Evolutionary conservation across 2,113 vertebrate genomes (phyloP), one percentile per base, ranked within the genome.

Genomic region (Fukomys damarensis): DNA sequence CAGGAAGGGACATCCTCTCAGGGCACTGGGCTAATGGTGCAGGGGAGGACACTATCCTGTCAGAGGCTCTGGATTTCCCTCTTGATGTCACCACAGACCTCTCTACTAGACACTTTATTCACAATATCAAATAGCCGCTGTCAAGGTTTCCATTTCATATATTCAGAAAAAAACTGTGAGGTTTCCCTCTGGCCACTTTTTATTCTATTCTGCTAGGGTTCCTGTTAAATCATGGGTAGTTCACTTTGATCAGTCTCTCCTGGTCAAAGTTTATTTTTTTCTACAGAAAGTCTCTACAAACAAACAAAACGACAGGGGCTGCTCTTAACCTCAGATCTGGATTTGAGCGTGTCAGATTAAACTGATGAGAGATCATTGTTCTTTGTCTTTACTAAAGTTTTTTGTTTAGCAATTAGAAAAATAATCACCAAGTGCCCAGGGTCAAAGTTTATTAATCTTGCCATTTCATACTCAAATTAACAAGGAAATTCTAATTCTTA

Each of bases 371-470:
- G 12, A 5, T 43, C 41, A 46, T 59, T 90, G n/a, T 9, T 38
- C 54, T 94, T 91, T 91, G 56, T 95, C 82, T 88, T 96, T 89
- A 95, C 59, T 92, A 68, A 94, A 76, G 91, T 81, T 16, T 92
- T 95, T 58, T 86, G 4, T 91, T 96, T 94, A 87, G 35, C 43
- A 93, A 80, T 89, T 94, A 72, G 56, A 94, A 95, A 97, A 96
- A 92, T 90, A 96, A 85, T 79, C 74, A 87, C 82, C 1, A 30
- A 76, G 32, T 77, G 65, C 35, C 20, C 54, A 74, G 28, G n/a
- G 58, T 56, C 65, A 91, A 89, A 68, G 20, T 81, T 94, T 88
- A 80, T 91, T 96, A 91, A 89, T 85, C 30, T 95, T 90, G n/a
- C 35, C 61, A 68, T 63, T 84, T 97, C 41, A 74, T 14, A 74